phyloP scores from a whole-genome alignment of 2,113 vertebrate genomes.

The Cranoglanis bouderius region DNA sequence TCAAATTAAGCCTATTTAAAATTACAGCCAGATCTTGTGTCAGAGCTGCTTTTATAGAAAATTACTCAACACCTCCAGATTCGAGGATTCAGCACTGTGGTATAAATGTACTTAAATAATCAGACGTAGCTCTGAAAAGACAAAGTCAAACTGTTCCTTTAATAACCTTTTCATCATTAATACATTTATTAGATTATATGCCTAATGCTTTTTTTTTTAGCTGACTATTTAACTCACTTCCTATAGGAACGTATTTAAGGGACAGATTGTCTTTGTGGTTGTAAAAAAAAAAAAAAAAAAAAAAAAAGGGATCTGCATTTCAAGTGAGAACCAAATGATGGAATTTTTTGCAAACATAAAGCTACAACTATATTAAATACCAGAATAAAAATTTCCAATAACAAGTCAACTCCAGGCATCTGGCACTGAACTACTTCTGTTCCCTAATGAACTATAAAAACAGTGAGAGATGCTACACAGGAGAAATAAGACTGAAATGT shows the following conservation, averaged over 20 bases:
- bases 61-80: neutral
- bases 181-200: neutral
- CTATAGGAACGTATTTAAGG: neutral
- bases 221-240: neutral
- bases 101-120: neutral
- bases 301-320: neutral
- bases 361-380: neutral
- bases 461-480: constrained; percentile 7
- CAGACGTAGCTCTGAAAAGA: neutral
- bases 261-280: neutral
- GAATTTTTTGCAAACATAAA: neutral
- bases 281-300: neutral
- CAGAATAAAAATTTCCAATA: neutral
- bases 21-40: neutral
- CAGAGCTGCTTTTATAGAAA: neutral
- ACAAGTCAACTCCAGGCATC: neutral
- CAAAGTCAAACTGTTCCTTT: neutral
- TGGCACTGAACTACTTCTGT: constrained; percentile 19
- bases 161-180: neutral
- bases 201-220: neutral
- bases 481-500: constrained; percentile 32
- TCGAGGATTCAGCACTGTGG: too few relatives aligned
- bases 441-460: constrained; percentile 23
- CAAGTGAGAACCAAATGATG: neutral
- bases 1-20: neutral